These are phyloP conservation scores for Drosophila asahinai DNA, from an alignment of 1,140 invertebrate species.

Conservation along the genomic window DNA sequence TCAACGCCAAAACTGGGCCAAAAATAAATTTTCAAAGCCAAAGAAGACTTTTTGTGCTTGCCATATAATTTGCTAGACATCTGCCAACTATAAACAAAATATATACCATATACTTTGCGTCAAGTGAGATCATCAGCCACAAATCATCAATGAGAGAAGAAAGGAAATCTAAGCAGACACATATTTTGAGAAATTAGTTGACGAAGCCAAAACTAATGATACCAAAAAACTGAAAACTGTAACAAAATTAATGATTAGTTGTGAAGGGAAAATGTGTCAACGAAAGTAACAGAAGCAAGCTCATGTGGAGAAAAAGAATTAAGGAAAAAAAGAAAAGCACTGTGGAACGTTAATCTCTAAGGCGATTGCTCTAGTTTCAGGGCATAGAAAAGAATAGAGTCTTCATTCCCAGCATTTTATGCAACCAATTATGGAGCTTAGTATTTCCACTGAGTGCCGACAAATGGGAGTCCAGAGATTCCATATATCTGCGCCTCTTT, in stretches of 20 bases:
- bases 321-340: slow-evolving; percentile 3
- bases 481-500: slow-evolving; percentile 8
- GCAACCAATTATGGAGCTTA: slow-evolving; percentile 25
- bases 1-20: slow-evolving; percentile 28
- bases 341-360: slow-evolving; percentile 16
- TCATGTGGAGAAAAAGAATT: slow-evolving; percentile 19
- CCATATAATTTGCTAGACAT: slow-evolving; percentile 60
- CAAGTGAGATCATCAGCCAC: slow-evolving; percentile 69
- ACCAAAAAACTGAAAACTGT: slow-evolving; percentile 31
- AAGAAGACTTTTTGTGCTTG: slow-evolving; percentile 25
- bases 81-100: slow-evolving; percentile 63
- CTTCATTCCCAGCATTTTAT: slow-evolving; percentile 31
- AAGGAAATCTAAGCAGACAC: slow-evolving; percentile 26
- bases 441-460: slow-evolving; percentile 17
- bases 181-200: slow-evolving; percentile 27
- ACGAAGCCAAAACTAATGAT: slow-evolving; percentile 35
- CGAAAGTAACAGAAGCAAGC: slow-evolving; percentile 63
- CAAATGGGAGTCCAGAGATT: slow-evolving; percentile 21
- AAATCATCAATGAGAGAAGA: slow-evolving; percentile 43
- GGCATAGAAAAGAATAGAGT: slow-evolving; percentile 14
- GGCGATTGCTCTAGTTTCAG: slow-evolving; percentile 49
- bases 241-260: slow-evolving; percentile 61
- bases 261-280: slow-evolving; percentile 65
- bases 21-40: slow-evolving; percentile 42
- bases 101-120: slow-evolving; percentile 56